Base-by-base conservation (phyloP, 1,140 invertebrate species). In the Ladona fulva region DNA sequence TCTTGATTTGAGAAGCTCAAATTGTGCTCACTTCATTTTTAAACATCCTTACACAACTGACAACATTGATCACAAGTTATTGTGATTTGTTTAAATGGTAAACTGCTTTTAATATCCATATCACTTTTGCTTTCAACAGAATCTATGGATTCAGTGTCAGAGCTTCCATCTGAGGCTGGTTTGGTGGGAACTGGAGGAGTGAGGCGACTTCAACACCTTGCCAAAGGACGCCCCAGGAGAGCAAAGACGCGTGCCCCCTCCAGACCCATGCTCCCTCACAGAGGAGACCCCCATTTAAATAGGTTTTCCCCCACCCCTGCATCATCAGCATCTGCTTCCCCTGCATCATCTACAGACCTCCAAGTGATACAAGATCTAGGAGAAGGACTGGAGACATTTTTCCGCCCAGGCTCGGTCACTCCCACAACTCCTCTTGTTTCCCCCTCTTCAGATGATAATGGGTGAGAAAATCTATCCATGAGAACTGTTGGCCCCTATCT, bases 231-330 rank as follows among this genome's bases (percentile, higher is more conserved):
- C 42, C 94, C 94, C 0, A 88, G 91, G 78, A 87, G 94, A 80
- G 90, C 91, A 0, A 96, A 97, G 87, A 96, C 94, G 52, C 88
- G 93, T 83, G 93, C 94, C 1, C 94, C 94, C 0, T 91, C 93
- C 0, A 87, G 94, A 77, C 92, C 94, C 6, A 90, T 92, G 83
- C 81, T 93, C 25, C 85, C 87, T 87, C 0, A 88, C 89, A 78
- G 88, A 89, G 79, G 85, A 87, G 0, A 88, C 52, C n/a, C 52
- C 52, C 52, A 66, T 12, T 19, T 66, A 22, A 66, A 12, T 22
- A 66, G 52, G 12, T 66, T 66, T 80, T 77, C 81, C 81, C 52
- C 77, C 14, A 11, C 25, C 74, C 77, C 52, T 22, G 52, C 52
- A 19, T 66, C 52, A 3, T 66, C 52, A 22, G 52, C 52, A 66